Evolutionary conservation across 2,888 invertebrate genomes (phyloP).

Genomic region (Nemotelus pantherinus): DNA sequence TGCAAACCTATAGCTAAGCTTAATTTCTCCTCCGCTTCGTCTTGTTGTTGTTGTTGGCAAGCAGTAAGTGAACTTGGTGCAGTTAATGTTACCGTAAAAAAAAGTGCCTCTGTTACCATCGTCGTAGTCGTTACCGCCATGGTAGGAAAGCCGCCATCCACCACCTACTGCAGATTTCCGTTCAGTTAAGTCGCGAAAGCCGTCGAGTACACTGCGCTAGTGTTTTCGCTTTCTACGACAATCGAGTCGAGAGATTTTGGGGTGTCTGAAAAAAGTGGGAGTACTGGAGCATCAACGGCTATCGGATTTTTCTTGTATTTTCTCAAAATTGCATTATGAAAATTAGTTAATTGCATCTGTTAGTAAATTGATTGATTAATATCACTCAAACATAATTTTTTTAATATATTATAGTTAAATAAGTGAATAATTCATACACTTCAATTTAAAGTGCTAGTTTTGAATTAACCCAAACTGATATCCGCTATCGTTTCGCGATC

Average conservation of each 20-base stretch:
- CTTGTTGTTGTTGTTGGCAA: conserved; percentile 26
- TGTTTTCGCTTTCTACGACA: conserved; percentile 43
- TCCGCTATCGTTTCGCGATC: neutral
- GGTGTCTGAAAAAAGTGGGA: conserved; percentile 8
- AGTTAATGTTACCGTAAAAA: conserved; percentile 5
- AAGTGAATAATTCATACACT: too few species aligned
- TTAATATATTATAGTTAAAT: too few species aligned
- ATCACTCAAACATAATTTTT: too few species aligned
- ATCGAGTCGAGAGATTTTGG: conserved; percentile 10
- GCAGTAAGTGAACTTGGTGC: conserved; percentile 1
- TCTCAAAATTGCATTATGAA: neutral
- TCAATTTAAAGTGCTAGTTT: too few species aligned
- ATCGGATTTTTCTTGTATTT: neutral
- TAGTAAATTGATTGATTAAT: too few species aligned
- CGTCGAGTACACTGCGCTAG: conserved; percentile 63
- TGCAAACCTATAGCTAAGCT: too few species aligned
- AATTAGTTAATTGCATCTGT: too few species aligned
- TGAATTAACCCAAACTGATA: too few species aligned
- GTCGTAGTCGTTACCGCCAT: conserved; percentile 6
- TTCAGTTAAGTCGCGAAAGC: conserved; percentile 65
- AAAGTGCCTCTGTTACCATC: conserved; percentile 35
- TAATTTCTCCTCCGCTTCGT: conserved; percentile 3
- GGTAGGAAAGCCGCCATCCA: conserved; percentile 56
- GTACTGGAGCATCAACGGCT: conserved; percentile 18
- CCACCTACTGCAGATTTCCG: conserved; percentile 57